Evolutionary conservation across 2,888 invertebrate species (phyloP), one percentile per base, ranked within the genome.

Genomic region (Calameuta filiformis): DNA sequence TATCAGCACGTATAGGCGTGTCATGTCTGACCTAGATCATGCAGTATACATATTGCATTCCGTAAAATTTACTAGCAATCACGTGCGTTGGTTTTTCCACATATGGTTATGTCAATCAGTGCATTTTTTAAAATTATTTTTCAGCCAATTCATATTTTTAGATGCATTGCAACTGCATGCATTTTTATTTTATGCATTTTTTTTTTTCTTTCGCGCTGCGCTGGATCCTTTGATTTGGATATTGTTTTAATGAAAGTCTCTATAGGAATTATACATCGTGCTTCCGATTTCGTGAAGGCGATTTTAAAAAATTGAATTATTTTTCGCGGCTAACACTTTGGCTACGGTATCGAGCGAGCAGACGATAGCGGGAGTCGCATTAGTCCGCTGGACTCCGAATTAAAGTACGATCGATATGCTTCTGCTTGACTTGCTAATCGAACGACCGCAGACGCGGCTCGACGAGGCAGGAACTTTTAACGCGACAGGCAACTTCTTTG

Each of bases 21-120:
- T 68, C 81, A 80, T 81, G 83, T 81, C 81, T 86, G 87, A 86
- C 88, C 87, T 83, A 87, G 84, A 86, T 88, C 56, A 56, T 56
- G 9, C 56, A 2, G 56, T 3, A 23, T 23, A 56, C 23, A 56
- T 56, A 56, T 56, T 56, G 56, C 40, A 40, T 40, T 40, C 56
- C 56, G 56, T 9, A 56, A 56, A 56, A 56, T 56, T 56, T 23
- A 23, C 23, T 0, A 6, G 2, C 9, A 23, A 56, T 56, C 15
- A 9, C 23, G 23, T 23, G 23, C 23, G 9, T 23, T 15, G 2
- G 2, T 23, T 23, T 40, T 56, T 40, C 0, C 23, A 9, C 15
- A 23, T 6, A 23, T 23, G 9, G 15, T 9, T 9, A 56, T 56
- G 15, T 56, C 56, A 9, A 1, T 6, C 56, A 0, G 0, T 56